A percentile compares a stretch with the other conserved stretches of the same genome.
Evolutionary conservation across 2,797 vertebrate species (phyloP).

Genomic region (Geotria australis): DNA sequence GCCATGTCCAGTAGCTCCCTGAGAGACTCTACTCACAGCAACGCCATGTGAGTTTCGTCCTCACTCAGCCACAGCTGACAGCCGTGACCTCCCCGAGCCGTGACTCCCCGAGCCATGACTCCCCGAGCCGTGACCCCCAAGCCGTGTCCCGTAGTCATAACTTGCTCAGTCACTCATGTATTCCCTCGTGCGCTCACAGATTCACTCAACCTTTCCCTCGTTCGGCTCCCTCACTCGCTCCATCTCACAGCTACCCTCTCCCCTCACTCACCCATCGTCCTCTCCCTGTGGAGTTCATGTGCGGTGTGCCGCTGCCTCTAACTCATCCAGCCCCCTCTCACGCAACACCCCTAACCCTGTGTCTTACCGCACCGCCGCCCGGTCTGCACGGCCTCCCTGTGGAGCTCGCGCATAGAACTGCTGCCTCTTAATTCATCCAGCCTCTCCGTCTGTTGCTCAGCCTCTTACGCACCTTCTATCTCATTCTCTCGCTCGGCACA

Average conservation of each 20-base stretch:
- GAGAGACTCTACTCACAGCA: constrained; percentile 66
- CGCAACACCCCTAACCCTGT: not conserved
- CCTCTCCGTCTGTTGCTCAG: too few species aligned
- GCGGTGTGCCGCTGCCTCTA: too few species aligned
- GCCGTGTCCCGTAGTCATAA: not conserved
- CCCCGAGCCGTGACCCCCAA: not conserved
- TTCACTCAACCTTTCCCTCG: constrained; percentile 1
- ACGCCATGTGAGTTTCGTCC: constrained; percentile 56
- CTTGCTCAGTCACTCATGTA: not conserved
- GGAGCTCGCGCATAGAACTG: too few species aligned
- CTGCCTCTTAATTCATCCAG: too few species aligned
- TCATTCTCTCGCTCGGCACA: too few species aligned
- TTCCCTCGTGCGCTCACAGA: constrained; percentile 1
- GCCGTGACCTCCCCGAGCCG: constrained; percentile 1
- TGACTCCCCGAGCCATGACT: not conserved
- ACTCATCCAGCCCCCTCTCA: too few species aligned
- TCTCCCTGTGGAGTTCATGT: not conserved
- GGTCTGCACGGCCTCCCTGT: not conserved
- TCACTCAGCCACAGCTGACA: not conserved
- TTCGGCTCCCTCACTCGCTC: not conserved
- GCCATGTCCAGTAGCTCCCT: constrained; percentile 71
- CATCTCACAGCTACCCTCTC: constrained; percentile 1
- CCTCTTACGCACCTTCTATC: too few species aligned
- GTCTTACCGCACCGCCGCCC: not conserved
- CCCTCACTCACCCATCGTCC: constrained; percentile 4